Evolutionary conservation across 1,140 invertebrate species (phyloP).

Genomic region (Ceratitis capitata): DNA sequence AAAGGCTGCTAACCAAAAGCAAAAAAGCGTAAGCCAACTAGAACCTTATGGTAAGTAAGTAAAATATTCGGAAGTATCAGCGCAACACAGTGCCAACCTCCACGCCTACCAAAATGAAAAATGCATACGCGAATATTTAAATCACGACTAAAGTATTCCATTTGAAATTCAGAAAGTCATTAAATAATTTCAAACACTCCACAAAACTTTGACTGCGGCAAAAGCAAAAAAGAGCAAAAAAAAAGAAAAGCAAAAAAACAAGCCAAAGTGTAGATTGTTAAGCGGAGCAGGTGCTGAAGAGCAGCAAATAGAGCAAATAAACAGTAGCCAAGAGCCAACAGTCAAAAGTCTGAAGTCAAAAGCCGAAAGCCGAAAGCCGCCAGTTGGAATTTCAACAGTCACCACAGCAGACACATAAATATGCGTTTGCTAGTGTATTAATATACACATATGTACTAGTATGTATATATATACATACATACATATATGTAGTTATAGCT

Average conservation of each 20-base stretch:
- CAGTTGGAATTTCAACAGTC: neutral
- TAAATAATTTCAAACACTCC: constrained; percentile 63
- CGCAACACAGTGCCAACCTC: neutral
- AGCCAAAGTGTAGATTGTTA: neutral
- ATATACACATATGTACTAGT: neutral
- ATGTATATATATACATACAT: neutral
- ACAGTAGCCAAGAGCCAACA: neutral
- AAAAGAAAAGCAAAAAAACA: neutral
- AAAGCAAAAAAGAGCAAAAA: neutral
- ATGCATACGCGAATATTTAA: constrained; percentile 30
- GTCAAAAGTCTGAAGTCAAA: neutral
- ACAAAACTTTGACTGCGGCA: neutral
- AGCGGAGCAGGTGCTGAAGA: neutral
- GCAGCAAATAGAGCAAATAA: neutral
- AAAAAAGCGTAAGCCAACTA: neutral
- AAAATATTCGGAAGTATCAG: neutral
- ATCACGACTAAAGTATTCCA: constrained; percentile 60
- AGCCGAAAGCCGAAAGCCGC: neutral
- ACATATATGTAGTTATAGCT: neutral
- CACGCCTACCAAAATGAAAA: neutral
- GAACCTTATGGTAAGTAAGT: neutral
- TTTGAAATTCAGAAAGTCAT: constrained; percentile 64
- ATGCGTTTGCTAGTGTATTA: neutral
- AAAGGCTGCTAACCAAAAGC: no score
- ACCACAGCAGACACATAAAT: neutral